Evolutionary conservation across 2,113 vertebrate species (phyloP), one percentile per base, ranked within the genome.

Genomic region (Panthera uncia): DNA sequence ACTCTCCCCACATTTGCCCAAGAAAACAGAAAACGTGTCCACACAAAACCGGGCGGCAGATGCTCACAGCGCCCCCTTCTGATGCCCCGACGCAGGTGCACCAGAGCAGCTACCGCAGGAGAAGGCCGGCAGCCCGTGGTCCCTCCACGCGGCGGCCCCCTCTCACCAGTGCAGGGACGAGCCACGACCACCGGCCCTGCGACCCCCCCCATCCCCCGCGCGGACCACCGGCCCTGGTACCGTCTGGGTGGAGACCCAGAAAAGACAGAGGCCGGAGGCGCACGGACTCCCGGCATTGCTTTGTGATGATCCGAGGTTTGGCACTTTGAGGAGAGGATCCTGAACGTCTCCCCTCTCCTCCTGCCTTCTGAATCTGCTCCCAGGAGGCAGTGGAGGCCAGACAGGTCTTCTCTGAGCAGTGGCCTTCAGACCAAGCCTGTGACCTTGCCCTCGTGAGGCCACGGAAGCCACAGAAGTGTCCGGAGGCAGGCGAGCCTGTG

Each of bases 181-280:
- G 52, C 55, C 55, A 57, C 15, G 55, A 57, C 55, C 55, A 2
- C 55, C 50, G 14, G 50, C 50, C 50, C 50, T 69, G 68, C 16
- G 21, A 45, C 45, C 11, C 19, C 69, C 10, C 19, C n/a, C 4
- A 4, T 12, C 18, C n/a, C 4, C 69, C 69, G 36, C n/a, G 19
- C 9, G 10, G 10, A 38, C 19, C 69, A 9, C 9, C 2, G 6
- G n/a, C 19, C 1, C 2, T 36, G 4, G 69, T 12, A 4, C n/a
- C 9, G 0, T 29, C 7, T 8, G 19, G 69, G 11, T 8, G 4
- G n/a, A 73, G 19, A 12, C 18, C 18, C 57, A 4, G 69, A 4
- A n/a, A 73, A 38, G 68, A 36, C 68, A 21, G 14, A n/a, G 4
- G 4, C 19, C 19, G 21, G n/a, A n/a, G n/a, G n/a, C n/a, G n/a